Evolutionary conservation across 2,113 vertebrate species (phyloP).

Genomic region (Danionella cerebrum): DNA sequence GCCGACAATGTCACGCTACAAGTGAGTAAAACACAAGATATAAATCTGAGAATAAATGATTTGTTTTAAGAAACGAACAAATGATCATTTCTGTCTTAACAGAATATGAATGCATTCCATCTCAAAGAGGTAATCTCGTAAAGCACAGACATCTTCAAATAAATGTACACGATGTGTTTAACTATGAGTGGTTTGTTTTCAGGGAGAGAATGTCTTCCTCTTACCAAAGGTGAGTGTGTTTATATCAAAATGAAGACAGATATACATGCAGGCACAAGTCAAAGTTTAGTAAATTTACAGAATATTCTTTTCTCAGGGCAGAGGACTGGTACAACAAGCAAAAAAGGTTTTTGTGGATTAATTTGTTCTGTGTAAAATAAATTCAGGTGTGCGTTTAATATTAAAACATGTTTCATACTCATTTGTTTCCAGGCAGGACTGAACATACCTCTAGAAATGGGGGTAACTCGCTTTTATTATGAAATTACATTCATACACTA

Average conservation of each 20-base stretch:
- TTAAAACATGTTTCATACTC: neutral
- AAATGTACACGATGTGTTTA: too few relatives aligned
- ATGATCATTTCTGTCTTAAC: neutral
- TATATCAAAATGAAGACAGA: neutral
- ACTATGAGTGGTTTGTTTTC: neutral
- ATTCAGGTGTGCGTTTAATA: too few relatives aligned
- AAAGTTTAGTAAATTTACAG: neutral
- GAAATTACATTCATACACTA: too few relatives aligned
- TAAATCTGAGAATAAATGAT: neutral
- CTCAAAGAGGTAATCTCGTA: slow-evolving; percentile 42
- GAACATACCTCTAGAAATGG: neutral
- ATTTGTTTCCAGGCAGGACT: neutral
- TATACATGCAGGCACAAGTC: neutral
- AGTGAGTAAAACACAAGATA: slow-evolving; percentile 31
- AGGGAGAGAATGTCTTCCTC: slow-evolving; percentile 51
- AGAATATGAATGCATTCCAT: slow-evolving; percentile 35
- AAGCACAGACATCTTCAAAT: neutral
- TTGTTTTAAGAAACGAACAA: too few relatives aligned
- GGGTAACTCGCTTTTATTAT: neutral
- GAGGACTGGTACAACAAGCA: neutral
- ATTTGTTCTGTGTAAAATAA: too few relatives aligned
- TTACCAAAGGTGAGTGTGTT: slow-evolving; percentile 33
- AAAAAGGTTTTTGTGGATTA: too few relatives aligned
- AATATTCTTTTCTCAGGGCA: neutral
- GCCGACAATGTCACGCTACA: slow-evolving; percentile 41